Percentiles rank a stretch among this genome's conserved stretches.
These are phyloP conservation scores for Pogonocherus hispidulus DNA, from an alignment of 2,888 invertebrate species.

Conservation along the genomic window DNA sequence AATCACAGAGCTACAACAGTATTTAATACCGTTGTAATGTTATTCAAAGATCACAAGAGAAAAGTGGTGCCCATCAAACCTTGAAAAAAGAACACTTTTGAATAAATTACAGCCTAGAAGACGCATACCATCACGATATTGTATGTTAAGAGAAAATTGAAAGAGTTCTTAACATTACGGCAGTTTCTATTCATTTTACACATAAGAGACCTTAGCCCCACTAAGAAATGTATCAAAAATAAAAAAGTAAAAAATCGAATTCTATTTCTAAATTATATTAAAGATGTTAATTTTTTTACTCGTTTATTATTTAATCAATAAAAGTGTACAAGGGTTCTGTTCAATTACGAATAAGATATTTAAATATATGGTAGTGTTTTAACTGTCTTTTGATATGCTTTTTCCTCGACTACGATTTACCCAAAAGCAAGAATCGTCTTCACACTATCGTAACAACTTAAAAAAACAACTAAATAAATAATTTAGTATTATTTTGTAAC, in stretches of 20 bases:
- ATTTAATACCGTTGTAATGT: slow-evolving; percentile 45
- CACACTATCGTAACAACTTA: slow-evolving; percentile 57
- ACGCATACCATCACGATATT: slow-evolving; percentile 31
- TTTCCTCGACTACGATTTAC: slow-evolving; percentile 47
- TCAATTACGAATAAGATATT: slow-evolving; percentile 17
- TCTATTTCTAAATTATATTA: slow-evolving; percentile 3
- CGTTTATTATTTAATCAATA: slow-evolving; percentile 11
- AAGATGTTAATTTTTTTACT: slow-evolving; percentile 13
- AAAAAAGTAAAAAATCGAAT: slow-evolving; percentile 18
- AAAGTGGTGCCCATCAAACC: slow-evolving; percentile 57
- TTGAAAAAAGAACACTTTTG: slow-evolving; percentile 48
- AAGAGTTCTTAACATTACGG: slow-evolving; percentile 39
- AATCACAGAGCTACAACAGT: slow-evolving; percentile 56
- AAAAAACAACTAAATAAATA: slow-evolving; percentile 62
- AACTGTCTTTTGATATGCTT: slow-evolving; percentile 40
- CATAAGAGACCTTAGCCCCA: slow-evolving; percentile 13
- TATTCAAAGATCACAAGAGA: slow-evolving; percentile 55
- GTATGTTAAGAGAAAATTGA: slow-evolving; percentile 31
- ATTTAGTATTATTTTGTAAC: slow-evolving; percentile 61
- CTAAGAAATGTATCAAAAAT: slow-evolving; percentile 19
- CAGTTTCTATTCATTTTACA: slow-evolving; percentile 41
- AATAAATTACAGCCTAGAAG: slow-evolving; percentile 49
- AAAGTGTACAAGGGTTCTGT: slow-evolving; percentile 3
- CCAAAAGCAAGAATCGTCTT: slow-evolving; percentile 47
- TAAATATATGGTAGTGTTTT: background rate